Evolutionary conservation across 2,113 vertebrate genomes (phyloP), one percentile per base, ranked within the genome.

Genomic region (Taxidea taxus): DNA sequence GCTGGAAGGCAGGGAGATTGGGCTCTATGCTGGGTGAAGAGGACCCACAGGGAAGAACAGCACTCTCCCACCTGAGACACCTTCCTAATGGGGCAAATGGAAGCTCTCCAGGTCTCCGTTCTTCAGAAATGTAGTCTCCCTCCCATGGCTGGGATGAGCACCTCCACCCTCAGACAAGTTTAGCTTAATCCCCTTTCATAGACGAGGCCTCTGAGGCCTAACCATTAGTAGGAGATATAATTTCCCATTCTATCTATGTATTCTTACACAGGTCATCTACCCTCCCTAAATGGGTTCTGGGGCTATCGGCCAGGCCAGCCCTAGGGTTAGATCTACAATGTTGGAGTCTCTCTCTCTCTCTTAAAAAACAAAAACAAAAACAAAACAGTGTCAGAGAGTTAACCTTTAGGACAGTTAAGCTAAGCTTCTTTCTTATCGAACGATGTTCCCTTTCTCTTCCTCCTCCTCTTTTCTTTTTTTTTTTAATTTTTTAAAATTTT

Each of bases 341-440:
- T 11, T n/a, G 25, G 27, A 27, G 34, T 23, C 29, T 58, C 42
- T n/a, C 8, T 42, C 7, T 51, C 29, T 66, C 42, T 34, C 4
- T 29, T 5, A 29, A 29, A 62, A 62, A 62, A 12, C 0, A 62
- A 62, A 62, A 62, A 62, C 10, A 6, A 62, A 31, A 93, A 92
- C 51, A 91, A 37, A n/a, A n/a, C 82, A 42, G 13, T 4, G 0
- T 83, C 31, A 42, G 27, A 92, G 31, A 39, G 2, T n/a, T 80
- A 25, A 82, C 51, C 11, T 66, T 72, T 60, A 62, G 15, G n/a
- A 37, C 27, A 70, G 31, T 77, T 20, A 78, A 87, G 44, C 62
- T 54, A 87, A 74, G 21, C 37, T 51, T 75, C 87, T 66, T 86
- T n/a, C 49, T 31, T 86, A n/a, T 85, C 66, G 86, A 87, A 49